Evolutionary conservation across 2,888 invertebrate species (phyloP).

Genomic region (Busseola fusca): DNA sequence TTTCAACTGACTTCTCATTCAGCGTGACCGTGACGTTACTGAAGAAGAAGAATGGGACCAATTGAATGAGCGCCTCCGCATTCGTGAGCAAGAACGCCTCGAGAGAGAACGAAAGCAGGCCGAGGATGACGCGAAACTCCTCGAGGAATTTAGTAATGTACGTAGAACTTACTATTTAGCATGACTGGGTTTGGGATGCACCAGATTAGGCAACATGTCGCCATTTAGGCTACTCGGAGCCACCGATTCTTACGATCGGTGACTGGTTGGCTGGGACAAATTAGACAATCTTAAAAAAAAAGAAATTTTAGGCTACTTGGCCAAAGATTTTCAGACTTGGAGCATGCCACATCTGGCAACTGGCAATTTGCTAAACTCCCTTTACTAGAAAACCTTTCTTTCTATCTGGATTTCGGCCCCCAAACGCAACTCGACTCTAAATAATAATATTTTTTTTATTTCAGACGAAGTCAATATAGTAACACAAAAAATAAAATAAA

Average conservation of each 20-base stretch:
- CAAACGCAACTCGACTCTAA: neutral
- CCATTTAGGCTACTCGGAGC: neutral
- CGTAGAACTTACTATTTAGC: constrained; percentile 22
- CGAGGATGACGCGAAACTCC: constrained; percentile 78
- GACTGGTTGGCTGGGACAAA: neutral
- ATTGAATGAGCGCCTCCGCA: constrained; percentile 76
- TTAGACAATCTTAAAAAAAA: neutral
- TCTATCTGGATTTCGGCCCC: neutral
- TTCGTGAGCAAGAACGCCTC: constrained; percentile 75
- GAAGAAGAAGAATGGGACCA: constrained; percentile 83
- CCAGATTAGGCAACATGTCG: neutral
- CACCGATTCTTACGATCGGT: neutral
- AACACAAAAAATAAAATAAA: no score
- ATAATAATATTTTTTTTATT: no score
- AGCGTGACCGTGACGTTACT: constrained; percentile 67
- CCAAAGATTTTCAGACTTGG: neutral
- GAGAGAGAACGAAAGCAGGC: constrained; percentile 77
- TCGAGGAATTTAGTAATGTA: constrained; percentile 79
- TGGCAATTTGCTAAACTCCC: neutral
- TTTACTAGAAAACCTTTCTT: neutral
- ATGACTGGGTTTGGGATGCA: constrained; percentile 12
- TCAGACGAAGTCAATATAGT: no score
- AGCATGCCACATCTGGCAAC: neutral
- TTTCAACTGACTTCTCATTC: constrained; percentile 7
- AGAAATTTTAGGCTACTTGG: neutral